A percentile compares a stretch with the other conserved stretches of the same genome.
Evolutionary conservation across 2,888 invertebrate species (phyloP).

Genomic region (Stenurella melanura): DNA sequence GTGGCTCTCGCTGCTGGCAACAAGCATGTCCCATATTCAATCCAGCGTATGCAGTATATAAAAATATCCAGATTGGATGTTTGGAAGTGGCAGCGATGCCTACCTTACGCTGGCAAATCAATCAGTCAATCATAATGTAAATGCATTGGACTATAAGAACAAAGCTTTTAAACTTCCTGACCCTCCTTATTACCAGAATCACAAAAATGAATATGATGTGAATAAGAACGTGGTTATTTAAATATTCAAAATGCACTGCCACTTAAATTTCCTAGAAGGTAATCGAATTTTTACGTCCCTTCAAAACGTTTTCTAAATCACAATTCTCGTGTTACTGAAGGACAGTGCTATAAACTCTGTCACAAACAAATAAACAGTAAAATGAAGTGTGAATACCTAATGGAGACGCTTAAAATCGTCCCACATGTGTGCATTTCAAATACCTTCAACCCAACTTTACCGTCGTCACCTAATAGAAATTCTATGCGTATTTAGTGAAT

Average conservation of each 20-base stretch:
- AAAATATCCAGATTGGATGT: no score
- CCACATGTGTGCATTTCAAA: conserved; percentile 34
- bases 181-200: neutral
- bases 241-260: neutral
- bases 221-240: neutral
- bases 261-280: neutral
- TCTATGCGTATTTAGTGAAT: conserved; percentile 33
- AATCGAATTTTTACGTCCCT: neutral
- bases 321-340: neutral
- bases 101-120: no score
- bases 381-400: conserved; percentile 29
- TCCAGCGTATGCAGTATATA: no score
- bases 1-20: no score
- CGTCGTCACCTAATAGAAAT: conserved; percentile 41
- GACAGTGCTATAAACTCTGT: conserved; percentile 9
- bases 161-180: neutral
- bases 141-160: no score
- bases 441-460: neutral
- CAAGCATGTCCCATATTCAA: no score
- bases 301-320: conserved; percentile 13
- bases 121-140: no score
- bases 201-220: neutral
- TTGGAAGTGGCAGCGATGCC: no score
- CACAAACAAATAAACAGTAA: conserved; percentile 19
- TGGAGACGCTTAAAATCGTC: conserved; percentile 26